Evolutionary conservation across 2,888 invertebrate genomes (phyloP), one percentile per base, ranked within the genome.

Genomic region (Idaea straminata): DNA sequence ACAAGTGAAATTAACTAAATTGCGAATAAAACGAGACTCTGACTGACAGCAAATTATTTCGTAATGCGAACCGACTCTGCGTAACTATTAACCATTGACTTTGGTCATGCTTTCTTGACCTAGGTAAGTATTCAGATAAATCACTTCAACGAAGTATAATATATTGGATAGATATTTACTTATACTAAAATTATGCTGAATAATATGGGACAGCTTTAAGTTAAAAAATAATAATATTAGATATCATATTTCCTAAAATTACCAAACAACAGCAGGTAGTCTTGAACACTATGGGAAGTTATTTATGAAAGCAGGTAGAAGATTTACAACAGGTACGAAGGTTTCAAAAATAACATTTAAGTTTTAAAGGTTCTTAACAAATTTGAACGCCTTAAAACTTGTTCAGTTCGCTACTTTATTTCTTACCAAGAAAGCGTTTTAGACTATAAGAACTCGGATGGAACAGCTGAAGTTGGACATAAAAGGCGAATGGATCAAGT

Each of bases 401-500:
- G 59, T 59, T 59, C 59, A 5, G 59, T 59, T 25, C 59, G 6
- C 34, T 59, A 34, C 34, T 59, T 59, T 15, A 15, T 58, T 59
- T 15, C 58, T 64, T 68, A 69, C 64, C 60, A 7, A 47, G 64
- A 69, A 66, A 72, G 69, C 66, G 62, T 71, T 74, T 69, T 47
- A 62, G 34, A 73, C 68, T 75, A 77, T 79, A 78, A 78, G 72
- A 69, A 74, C 73, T 77, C 68, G 68, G 74, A 77, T 71, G 69
- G 70, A 75, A 72, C 70, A 65, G 69, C 64, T 62, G 70, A 68
- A 72, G 72, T 72, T 75, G 62, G 74, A 75, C 65, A 76, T 73
- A 79, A 79, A 79, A 67, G 67, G 76, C 75, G 75, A 73, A 79
- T 77, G 83, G 78, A 81, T 80, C 83, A 80, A 84, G 83, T 85